Evolutionary conservation across 1,140 invertebrate genomes (phyloP).

Genomic region (Drosophila nikananu): DNA sequence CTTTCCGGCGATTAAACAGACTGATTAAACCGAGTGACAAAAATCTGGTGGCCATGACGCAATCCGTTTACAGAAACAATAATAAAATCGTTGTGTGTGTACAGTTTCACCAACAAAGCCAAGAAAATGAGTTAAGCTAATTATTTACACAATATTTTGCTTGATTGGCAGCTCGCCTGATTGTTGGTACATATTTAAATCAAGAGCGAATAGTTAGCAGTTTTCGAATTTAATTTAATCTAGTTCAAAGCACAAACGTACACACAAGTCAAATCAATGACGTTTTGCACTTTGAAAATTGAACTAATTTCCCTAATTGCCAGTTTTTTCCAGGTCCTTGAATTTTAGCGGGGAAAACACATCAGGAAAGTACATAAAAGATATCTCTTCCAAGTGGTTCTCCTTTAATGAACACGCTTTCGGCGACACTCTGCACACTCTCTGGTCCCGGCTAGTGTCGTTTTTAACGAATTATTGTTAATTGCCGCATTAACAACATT

Average conservation of each 20-base stretch:
- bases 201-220: constrained; percentile 42
- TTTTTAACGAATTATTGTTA: constrained; percentile 57
- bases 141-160: constrained; percentile 54
- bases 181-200: constrained; percentile 49
- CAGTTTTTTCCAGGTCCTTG: neutral
- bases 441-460: constrained; percentile 25
- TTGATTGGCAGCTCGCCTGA: constrained; percentile 39
- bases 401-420: neutral
- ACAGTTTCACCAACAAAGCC: constrained; percentile 9
- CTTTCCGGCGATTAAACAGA: neutral
- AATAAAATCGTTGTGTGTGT: constrained; percentile 26
- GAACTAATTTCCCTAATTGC: constrained; percentile 19
- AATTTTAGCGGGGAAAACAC: neutral
- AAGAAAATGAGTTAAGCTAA: constrained; percentile 43
- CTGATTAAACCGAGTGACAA: neutral
- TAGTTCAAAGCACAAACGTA: constrained; percentile 1
- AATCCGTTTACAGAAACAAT: constrained; percentile 25
- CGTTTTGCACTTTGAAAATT: neutral
- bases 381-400: constrained; percentile 2
- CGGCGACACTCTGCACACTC: neutral
- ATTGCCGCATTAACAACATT: constrained; percentile 44
- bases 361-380: neutral
- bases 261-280: constrained; percentile 2
- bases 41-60: constrained; percentile 20
- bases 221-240: constrained; percentile 14